Evolutionary conservation across 2,113 vertebrate genomes (phyloP).

Genomic region (Amia ocellicauda): DNA sequence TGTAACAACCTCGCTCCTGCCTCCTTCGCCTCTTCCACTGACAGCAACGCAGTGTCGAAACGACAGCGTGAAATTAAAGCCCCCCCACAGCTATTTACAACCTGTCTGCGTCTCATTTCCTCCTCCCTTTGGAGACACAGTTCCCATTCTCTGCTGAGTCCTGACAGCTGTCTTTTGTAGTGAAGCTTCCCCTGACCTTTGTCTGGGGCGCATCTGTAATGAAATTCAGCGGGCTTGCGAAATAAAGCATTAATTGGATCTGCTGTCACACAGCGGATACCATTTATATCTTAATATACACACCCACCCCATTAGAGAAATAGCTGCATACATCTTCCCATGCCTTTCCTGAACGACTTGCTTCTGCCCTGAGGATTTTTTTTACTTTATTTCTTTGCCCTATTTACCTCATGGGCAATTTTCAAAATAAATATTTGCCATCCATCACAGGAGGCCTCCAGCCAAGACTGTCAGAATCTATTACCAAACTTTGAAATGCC

Average conservation of each 20-base stretch:
- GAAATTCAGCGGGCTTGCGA: background rate
- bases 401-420: background rate
- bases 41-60: background rate
- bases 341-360: too few species aligned
- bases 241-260: constrained; percentile 9
- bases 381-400: background rate
- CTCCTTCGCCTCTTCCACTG: background rate
- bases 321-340: background rate
- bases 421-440: background rate
- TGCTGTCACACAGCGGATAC: background rate
- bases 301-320: background rate
- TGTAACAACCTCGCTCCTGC: background rate
- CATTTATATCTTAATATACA: background rate
- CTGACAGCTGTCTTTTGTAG: constrained; percentile 16
- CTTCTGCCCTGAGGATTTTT: background rate
- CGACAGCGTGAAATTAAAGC: constrained; percentile 11
- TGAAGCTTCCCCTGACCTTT: background rate
- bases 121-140: background rate
- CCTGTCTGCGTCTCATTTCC: constrained; percentile 6
- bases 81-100: constrained; percentile 12
- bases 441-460: background rate
- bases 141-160: background rate
- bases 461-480: background rate
- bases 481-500: too few species aligned
- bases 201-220: background rate